A percentile compares a stretch with the other conserved stretches of the same genome.
Conservation (phyloP, 2,113 vertebrate genomes). For the Carlito syrichta region DNA sequence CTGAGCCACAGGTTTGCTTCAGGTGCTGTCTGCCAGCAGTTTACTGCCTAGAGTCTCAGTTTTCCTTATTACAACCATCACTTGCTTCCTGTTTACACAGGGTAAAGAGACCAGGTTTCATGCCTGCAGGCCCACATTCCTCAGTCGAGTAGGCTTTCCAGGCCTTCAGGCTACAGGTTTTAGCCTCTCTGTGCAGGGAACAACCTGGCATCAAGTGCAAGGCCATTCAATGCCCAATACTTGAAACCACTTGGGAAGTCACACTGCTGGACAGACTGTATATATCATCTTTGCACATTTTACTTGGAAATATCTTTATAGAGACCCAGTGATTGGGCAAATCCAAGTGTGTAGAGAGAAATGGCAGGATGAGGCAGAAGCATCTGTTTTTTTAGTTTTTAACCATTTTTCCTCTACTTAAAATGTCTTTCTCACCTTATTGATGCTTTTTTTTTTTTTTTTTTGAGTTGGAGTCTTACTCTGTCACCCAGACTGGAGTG, state of each 20-base stretch:
- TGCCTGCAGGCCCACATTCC: conserved; percentile 68
- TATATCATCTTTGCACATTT: background rate
- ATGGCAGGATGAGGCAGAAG: background rate
- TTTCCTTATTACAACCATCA: conserved; percentile 65
- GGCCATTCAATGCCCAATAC: background rate
- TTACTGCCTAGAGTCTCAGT: conserved; percentile 55
- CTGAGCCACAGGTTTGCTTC: conserved; percentile 52
- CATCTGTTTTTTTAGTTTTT: background rate
- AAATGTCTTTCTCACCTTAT: background rate
- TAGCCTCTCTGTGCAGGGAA: background rate
- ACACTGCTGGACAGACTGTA: background rate
- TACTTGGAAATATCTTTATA: background rate
- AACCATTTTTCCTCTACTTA: background rate
- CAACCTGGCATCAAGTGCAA: background rate
- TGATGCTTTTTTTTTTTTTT: no score
- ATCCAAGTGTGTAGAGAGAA: background rate
- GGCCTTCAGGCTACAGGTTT: conserved; percentile 63
- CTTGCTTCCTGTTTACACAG: conserved; percentile 74
- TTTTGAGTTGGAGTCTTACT: no score
- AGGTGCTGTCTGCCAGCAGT: conserved; percentile 64
- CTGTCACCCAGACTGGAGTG: no score
- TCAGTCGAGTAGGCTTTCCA: conserved; percentile 52
- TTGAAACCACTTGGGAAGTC: background rate
- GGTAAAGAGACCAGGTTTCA: conserved; percentile 67
- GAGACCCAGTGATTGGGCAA: background rate